Base-by-base conservation (phyloP, 2,797 vertebrate species). In the Lophius americanus region DNA sequence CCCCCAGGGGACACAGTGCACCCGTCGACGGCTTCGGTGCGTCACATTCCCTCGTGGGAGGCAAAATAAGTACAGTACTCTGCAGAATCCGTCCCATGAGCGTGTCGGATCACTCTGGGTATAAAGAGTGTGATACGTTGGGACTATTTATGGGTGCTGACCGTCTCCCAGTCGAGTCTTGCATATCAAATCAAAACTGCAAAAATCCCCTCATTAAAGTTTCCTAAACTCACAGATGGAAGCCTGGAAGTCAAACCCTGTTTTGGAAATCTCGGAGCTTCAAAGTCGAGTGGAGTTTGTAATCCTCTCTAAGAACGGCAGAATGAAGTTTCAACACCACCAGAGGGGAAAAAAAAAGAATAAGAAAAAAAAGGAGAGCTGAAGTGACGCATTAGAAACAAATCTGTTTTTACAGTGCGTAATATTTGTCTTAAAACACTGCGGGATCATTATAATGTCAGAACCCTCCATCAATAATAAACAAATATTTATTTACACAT, bases 131-230 rank as follows among this genome's bases (percentile, higher is more conserved):
- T 43, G 56, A 78, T 61, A 56, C 54, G 65, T 51, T 53, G 36
- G 23, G 23, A 49, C 51, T 61, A 80, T 70, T 73, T 79, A 75
- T 4, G 9, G n/a, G 23, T 76, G 56, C 60, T 33, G 57, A 61
- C 68, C 73, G 58, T 77, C 64, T 70, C 64, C 48, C 70, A 68
- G 65, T 78, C 2, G 1, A 75, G 82, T 82, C 67, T 68, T 75
- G 75, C 81, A 76, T 70, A 71, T 62, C 60, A 42, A 68, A 72
- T 81, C 68, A 85, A 84, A 79, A 54, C 23, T 68, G 23, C 23
- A 23, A 83, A 87, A 90, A 86, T 79, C 80, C 71, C 78, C 81
- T 89, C 85, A 85, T 89, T 88, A 85, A 84, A 86, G 79, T 41
- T 55, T 55, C 62, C 68, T 83, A 60, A 70, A 71, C 68, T 70